Evolutionary conservation across 1,140 invertebrate genomes (phyloP), one percentile per base, ranked within the genome.

Genomic region (Drosophila elegans): DNA sequence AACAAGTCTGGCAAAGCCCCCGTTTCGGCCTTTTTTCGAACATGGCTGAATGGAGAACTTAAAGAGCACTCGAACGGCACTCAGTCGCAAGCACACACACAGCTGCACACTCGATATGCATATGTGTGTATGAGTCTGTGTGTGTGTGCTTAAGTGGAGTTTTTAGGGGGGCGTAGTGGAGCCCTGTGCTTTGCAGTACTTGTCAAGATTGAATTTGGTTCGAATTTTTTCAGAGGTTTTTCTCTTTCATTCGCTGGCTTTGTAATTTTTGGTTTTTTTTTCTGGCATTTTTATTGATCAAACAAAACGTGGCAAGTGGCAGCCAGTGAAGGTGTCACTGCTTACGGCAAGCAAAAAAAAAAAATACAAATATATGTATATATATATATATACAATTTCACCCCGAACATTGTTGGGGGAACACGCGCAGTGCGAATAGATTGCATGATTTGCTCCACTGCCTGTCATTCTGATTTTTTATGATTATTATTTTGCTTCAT

Each of bases 201-300:
- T 90, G 85, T 90, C 85, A 90, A 90, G 85, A 90, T 90, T 90
- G 85, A 90, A 90, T 90, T 90, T 90, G 85, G 63, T 81, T 77
- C 75, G 83, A 78, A 77, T 69, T 61, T 32, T 78, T 59, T 59
- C 44, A 48, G 42, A 71, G 64, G 64, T 61, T 60, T 73, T 59
- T 42, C 48, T 61, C 53, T 41, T 68, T 68, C 46, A 51, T 48
- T 67, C 13, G 56, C 34, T 41, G 46, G 36, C 32, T 53, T 61
- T 41, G 16, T 54, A 49, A 29, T 60, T 56, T 61, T 76, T 45
- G 41, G 32, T 46, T 34, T 51, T 38, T 51, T 80, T 78, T 88
- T 88, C 89, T 77, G 84, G 83, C 84, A 54, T 79, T 85, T 90
- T 90, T 91, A 91, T 91, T 91, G 88, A 91, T 91, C 89, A 91